These are phyloP conservation scores for Nephrotoma flavescens DNA, from an alignment of 2,888 invertebrate species.

Conservation along the genomic window DNA sequence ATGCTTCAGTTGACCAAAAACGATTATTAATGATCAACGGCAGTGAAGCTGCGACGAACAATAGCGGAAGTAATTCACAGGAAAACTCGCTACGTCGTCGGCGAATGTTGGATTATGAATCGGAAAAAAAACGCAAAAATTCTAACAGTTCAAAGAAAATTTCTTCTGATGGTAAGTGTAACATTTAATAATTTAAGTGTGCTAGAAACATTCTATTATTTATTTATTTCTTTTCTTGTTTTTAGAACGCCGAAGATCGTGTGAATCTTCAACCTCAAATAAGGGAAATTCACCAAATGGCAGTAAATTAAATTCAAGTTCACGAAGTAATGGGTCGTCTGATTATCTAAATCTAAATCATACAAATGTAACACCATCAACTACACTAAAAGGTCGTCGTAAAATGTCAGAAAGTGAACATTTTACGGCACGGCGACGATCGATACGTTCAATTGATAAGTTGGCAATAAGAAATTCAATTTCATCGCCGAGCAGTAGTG, in stretches of 20 bases:
- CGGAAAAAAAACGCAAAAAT: conserved; percentile 1
- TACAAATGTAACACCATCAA: conserved; percentile 17
- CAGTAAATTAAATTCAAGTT: not conserved
- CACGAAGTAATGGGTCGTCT: not conserved
- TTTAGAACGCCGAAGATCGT: conserved; percentile 2
- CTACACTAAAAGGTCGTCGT: conserved; percentile 26
- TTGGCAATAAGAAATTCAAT: conserved; percentile 16
- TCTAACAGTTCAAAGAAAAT: conserved; percentile 7
- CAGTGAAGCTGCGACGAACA: not conserved
- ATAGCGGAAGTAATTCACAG: not conserved
- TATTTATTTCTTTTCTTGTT: not conserved
- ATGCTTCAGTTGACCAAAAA: not conserved
- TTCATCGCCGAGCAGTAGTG: conserved; percentile 29
- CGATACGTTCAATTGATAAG: conserved; percentile 29
- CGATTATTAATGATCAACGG: not conserved
- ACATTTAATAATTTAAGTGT: not conserved
- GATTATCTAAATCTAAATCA: conserved; percentile 15
- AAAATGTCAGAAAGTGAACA: conserved; percentile 29
- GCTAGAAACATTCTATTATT: not conserved
- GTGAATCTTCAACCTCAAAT: conserved; percentile 2
- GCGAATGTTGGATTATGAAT: conserved; percentile 23
- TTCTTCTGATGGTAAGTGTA: conserved; percentile 8
- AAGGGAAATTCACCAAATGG: not conserved
- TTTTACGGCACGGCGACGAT: conserved; percentile 23
- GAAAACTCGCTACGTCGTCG: conserved; percentile 16